Base-by-base conservation (phyloP, 2,888 invertebrate genomes). In the Sarcophaga variegata region DNA sequence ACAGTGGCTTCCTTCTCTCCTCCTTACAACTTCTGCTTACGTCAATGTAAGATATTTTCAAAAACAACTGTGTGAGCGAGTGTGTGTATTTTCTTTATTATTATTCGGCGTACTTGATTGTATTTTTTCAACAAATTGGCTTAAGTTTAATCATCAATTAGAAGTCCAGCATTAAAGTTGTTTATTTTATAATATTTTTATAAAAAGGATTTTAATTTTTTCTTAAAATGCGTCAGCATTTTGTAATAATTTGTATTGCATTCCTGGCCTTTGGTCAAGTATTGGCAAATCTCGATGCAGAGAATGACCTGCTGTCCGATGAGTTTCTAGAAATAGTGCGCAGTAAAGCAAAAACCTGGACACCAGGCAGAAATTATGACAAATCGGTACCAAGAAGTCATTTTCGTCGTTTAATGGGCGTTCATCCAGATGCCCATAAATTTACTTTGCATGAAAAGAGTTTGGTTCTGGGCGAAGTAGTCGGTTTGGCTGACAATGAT, bases 291-390 rank as follows among this genome's bases (percentile, higher is more conserved):
- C 5, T 37, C n/a, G 70, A 67, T 11, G 63, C 2, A 25, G 78
- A 77, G 14, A 2, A 81, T 71, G 78, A 82, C n/a, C 17, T 96
- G 12, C 94, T 97, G 27, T 96, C 96, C 1, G 95, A 97, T 90
- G 95, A 96, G 76, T 96, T 96, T 92, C 96, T 97, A 88, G 91
- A 95, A 74, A 93, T 95, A 87, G 95, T 98, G 83, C 97, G 97
- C 92, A 92, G 94, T 17, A 93, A 95, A 89, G 95, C 96, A 85
- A 94, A 94, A 37, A 95, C 96, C 81, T 97, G 97, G 97, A 96
- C 94, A 93, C 95, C 95, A 92, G 92, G 90, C 79, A 49, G 96
- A 81, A 97, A 97, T 94, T 97, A 97, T 90, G 95, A 95, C 27
- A 90, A 93, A 60, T 92, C 95, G 10, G 95, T 95, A 2, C 94